Percentiles rank a stretch among this genome's conserved stretches.
These are phyloP conservation scores for Harpagoxenus sublaevis DNA, from an alignment of 2,888 invertebrate species.

Conservation along the genomic window DNA sequence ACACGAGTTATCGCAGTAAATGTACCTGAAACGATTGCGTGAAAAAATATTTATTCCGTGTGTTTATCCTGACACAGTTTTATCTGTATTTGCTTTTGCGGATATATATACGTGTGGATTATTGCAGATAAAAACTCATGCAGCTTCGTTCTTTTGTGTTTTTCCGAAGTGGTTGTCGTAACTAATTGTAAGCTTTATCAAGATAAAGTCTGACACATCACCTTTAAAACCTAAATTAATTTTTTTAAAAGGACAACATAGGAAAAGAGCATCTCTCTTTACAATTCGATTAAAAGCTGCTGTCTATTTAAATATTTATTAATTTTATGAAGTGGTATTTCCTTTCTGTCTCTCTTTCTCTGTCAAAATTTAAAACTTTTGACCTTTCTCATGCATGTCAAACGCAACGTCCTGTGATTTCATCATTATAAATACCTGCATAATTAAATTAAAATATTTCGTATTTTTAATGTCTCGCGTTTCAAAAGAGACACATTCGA, in stretches of 20 bases:
- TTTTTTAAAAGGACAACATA: not conserved
- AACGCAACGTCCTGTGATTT: slow-evolving; percentile 7
- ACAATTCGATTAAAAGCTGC: slow-evolving; percentile 15
- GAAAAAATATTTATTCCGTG: slow-evolving; percentile 51
- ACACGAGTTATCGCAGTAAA: slow-evolving; percentile 43
- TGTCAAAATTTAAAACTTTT: not conserved
- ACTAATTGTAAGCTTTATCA: slow-evolving; percentile 37
- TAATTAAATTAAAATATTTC: slow-evolving; percentile 13
- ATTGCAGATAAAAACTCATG: slow-evolving; percentile 30
- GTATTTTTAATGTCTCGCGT: slow-evolving; percentile 2
- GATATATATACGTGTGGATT: slow-evolving; percentile 3
- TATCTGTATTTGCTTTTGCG: slow-evolving; percentile 37
- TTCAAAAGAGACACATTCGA: not conserved
- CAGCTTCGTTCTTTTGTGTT: slow-evolving; percentile 23
- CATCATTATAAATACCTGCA: slow-evolving; percentile 1
- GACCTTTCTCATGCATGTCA: not conserved
- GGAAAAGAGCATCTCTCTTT: not conserved
- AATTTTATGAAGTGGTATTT: slow-evolving; percentile 6
- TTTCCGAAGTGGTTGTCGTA: not conserved
- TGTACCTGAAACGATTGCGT: slow-evolving; percentile 49
- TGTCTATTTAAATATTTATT: slow-evolving; percentile 4
- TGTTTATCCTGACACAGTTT: slow-evolving; percentile 46
- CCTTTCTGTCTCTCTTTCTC: not conserved
- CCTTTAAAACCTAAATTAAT: slow-evolving; percentile 29
- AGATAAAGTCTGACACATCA: slow-evolving; percentile 23